Evolutionary conservation across 2,797 vertebrate genomes (phyloP).

Genomic region (Sitta carolinensis): DNA sequence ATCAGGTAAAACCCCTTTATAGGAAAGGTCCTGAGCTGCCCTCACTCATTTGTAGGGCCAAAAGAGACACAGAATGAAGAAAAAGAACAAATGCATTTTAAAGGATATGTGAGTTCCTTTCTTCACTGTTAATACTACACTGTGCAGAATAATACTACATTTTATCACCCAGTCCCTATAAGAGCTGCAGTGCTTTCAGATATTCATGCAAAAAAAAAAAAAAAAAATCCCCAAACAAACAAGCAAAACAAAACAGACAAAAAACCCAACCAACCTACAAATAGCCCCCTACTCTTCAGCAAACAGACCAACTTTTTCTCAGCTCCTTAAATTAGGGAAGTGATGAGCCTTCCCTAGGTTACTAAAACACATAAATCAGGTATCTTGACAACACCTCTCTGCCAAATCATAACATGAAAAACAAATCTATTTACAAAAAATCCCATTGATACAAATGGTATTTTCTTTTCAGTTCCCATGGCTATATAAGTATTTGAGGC

Average conservation of each 20-base stretch:
- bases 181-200: constrained; percentile 27
- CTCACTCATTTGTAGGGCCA: not conserved
- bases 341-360: constrained; percentile 35
- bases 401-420: constrained; percentile 34
- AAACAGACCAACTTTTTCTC: constrained; percentile 45
- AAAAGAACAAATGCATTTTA: not conserved
- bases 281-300: not conserved
- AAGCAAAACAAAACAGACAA: too few species aligned
- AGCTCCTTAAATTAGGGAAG: constrained; percentile 41
- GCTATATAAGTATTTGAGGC: constrained; percentile 28
- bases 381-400: constrained; percentile 35
- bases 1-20: not conserved
- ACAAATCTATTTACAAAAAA: constrained; percentile 37
- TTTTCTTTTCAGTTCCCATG: constrained; percentile 35
- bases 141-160: not conserved
- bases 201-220: not conserved
- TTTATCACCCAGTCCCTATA: not conserved
- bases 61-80: not conserved
- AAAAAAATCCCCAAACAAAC: not conserved
- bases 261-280: not conserved
- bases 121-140: not conserved
- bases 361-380: constrained; percentile 47
- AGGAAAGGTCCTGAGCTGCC: not conserved
- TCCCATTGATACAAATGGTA: not conserved
- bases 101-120: not conserved